phyloP scores from a whole-genome alignment of 2,888 invertebrate species.

The Entomobrya proxima region DNA sequence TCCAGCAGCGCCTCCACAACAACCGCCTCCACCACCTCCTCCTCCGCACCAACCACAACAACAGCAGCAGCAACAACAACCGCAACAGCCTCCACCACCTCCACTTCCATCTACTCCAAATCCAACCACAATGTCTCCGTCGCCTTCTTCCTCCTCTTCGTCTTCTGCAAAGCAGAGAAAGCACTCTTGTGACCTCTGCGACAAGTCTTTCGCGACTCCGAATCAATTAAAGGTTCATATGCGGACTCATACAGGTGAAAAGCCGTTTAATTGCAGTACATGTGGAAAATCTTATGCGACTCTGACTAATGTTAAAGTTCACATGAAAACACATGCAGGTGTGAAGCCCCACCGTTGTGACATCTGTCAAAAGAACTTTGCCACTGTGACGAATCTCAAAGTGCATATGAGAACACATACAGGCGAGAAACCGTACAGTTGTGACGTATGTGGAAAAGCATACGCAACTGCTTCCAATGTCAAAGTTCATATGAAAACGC shows the following conservation, averaged over 20 bases:
- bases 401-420: conserved; percentile 52
- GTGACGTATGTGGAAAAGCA: conserved; percentile 46
- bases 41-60: conserved; percentile 22
- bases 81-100: conserved; percentile 38
- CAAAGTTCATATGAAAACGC: conserved; percentile 53
- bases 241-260: conserved; percentile 55
- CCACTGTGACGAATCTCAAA: conserved; percentile 58
- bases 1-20: conserved; percentile 39
- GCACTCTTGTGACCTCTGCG: conserved; percentile 55
- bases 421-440: conserved; percentile 43
- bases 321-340: conserved; percentile 57
- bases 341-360: conserved; percentile 53
- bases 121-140: conserved; percentile 59
- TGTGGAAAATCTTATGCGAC: conserved; percentile 56
- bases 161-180: conserved; percentile 58
- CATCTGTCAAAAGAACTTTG: conserved; percentile 50
- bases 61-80: conserved; percentile 35
- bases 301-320: conserved; percentile 51
- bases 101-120: conserved; percentile 53
- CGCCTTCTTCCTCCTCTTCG: conserved; percentile 57
- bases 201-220: conserved; percentile 60
- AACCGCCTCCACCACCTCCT: conserved; percentile 44
- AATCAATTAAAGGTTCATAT: conserved; percentile 58
- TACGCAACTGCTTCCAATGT: conserved; percentile 56
- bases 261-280: conserved; percentile 50